Evolutionary conservation across 2,888 invertebrate species (phyloP).

Genomic region (Bellardia bayeri): DNA sequence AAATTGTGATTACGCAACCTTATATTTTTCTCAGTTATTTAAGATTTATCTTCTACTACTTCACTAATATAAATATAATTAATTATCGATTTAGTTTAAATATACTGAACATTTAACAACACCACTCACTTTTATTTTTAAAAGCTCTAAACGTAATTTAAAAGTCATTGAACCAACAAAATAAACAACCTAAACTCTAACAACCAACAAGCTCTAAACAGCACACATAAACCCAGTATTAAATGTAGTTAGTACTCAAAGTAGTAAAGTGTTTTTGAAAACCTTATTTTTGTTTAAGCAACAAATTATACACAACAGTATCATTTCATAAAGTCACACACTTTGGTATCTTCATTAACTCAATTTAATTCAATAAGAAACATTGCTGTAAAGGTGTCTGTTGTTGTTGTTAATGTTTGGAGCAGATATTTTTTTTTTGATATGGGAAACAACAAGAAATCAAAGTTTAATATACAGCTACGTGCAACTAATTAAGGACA

Average conservation of each 20-base stretch:
- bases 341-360: conserved; percentile 56
- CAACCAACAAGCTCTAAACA: not conserved
- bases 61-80: not conserved
- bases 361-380: conserved; percentile 62
- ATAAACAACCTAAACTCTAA: not conserved
- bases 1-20: not conserved
- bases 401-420: not conserved
- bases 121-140: not conserved
- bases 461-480: not conserved
- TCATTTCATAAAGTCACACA: conserved; percentile 51
- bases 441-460: conserved; percentile 9
- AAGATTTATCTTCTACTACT: too few relatives aligned
- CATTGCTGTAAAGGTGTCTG: not conserved
- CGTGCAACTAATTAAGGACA: too few relatives aligned
- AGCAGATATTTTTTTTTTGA: conserved; percentile 26
- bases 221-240: not conserved
- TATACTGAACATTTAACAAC: not conserved
- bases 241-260: not conserved
- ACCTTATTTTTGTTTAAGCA: conserved; percentile 25
- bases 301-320: conserved; percentile 34
- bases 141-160: conserved; percentile 24
- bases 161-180: conserved; percentile 47
- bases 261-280: conserved; percentile 4
- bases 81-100: conserved; percentile 20
- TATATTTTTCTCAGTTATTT: too few relatives aligned